These are phyloP conservation scores for Apodemus sylvaticus DNA, from an alignment of 2,113 vertebrate species.

Conservation along the genomic window DNA sequence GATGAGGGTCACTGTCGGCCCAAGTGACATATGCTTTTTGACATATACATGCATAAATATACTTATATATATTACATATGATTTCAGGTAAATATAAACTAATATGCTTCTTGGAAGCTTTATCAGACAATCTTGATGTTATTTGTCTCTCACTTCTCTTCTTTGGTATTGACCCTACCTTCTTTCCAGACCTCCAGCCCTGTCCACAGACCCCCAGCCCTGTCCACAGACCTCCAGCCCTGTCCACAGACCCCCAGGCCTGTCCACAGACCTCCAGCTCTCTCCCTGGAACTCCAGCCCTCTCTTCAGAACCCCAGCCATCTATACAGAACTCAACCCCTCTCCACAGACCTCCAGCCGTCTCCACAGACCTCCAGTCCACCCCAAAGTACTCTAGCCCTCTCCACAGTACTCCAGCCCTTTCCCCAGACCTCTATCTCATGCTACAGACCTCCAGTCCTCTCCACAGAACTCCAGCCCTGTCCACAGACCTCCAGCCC, in stretches of 20 bases:
- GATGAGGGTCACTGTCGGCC: background rate
- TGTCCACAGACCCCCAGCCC: background rate
- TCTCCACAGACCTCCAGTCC: background rate
- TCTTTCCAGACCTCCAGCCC: background rate
- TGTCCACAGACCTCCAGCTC: too few species aligned
- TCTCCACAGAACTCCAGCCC: too few species aligned
- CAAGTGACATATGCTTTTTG: background rate
- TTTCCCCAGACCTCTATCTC: too few species aligned
- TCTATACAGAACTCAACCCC: background rate
- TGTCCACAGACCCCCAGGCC: background rate
- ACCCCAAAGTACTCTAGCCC: too few species aligned
- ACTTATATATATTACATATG: background rate
- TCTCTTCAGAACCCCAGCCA: background rate
- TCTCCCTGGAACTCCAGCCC: background rate
- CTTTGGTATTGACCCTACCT: background rate
- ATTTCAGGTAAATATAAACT: background rate
- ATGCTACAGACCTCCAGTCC: background rate
- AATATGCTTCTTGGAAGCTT: background rate
- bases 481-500: too few species aligned
- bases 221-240: background rate
- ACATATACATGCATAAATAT: background rate
- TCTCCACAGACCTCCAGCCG: background rate
- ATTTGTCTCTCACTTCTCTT: background rate
- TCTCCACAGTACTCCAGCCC: too few species aligned
- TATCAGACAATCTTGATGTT: background rate